Evolutionary conservation across 2,797 vertebrate species (phyloP).

Genomic region (Harpagifer antarcticus): DNA sequence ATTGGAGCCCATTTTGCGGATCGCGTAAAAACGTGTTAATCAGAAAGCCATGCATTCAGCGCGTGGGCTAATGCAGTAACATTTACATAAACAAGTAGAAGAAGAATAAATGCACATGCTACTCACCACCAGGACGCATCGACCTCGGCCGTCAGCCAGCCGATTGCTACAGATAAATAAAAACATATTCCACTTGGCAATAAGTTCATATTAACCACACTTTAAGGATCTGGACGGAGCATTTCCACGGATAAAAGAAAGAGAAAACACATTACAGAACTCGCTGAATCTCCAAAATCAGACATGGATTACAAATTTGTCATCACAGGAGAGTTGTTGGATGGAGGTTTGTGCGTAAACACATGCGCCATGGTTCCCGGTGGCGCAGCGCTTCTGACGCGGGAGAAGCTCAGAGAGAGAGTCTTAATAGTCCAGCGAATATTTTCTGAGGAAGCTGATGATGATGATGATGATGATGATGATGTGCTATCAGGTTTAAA

Average conservation of each 20-base stretch:
- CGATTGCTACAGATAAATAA: conserved; percentile 87
- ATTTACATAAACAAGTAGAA: background rate
- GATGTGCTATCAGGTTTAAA: conserved; percentile 82
- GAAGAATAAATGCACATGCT: background rate
- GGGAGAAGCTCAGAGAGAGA: conserved; percentile 11
- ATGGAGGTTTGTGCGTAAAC: conserved; percentile 52
- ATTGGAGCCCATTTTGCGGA: background rate
- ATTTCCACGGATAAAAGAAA: conserved; percentile 62
- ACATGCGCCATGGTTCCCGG: conserved; percentile 35
- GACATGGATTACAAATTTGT: conserved; percentile 12
- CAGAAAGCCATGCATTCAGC: background rate
- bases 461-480: conserved; percentile 63
- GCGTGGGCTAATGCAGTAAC: background rate
- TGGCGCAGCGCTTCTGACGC: conserved; percentile 28
- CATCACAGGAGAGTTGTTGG: background rate
- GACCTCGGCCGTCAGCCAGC: conserved; percentile 89
- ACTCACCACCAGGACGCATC: conserved; percentile 97
- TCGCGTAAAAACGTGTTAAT: background rate
- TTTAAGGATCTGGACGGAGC: conserved; percentile 72
- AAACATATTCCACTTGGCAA: conserved; percentile 90
- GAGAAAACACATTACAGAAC: conserved; percentile 10
- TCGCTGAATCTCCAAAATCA: conserved; percentile 28
- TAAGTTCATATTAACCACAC: conserved; percentile 93
- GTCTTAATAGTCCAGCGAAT: conserved; percentile 52
- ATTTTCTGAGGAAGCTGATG: conserved; percentile 34